Evolutionary conservation across 2,888 invertebrate genomes (phyloP), one percentile per base, ranked within the genome.

Genomic region (Caenorhabditis uteleia): DNA sequence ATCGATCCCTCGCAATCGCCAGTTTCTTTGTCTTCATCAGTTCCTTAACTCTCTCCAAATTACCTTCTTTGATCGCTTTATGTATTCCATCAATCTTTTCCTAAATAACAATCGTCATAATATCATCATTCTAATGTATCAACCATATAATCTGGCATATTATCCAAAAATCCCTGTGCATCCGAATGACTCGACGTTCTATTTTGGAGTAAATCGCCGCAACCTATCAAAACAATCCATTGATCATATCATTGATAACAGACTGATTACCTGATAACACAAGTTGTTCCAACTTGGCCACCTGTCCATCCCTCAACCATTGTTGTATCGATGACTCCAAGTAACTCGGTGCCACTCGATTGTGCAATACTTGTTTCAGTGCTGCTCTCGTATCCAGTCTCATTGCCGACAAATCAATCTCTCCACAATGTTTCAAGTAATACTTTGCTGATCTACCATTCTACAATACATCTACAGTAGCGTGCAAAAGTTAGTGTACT

Each of bases 31-130:
- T 87, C 84, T 93, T 93, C 67, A 84, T 80, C 36, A 83, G 89
- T 65, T 90, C 89, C 85, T 92, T 92, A 51, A 94, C 86, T 75
- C 90, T 90, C 75, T 90, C 87, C 72, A 94, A 86, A 80, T 90
- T 90, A 6, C 94, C 94, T 74, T 90, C 89, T 75, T 89, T 88
- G 27, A 93, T 90, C 31, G 92, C 91, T 75, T 89, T 85, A 83
- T 94, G 94, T 29, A 94, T 91, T 65, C 89, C 88, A 68, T 90
- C 89, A 73, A 94, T 94, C 88, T 93, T 93, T 76, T 89, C 89
- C 93, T 93, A 78, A 18, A 84, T 54, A 20, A 38, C 20, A 40
- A 8, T 4, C 26, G 26, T 2, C 8, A 10, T 16, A 14, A 14
- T n/a, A n/a, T n/a, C n/a, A n/a, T n/a, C n/a, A n/a, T n/a, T n/a